Conservation (phyloP, 2,113 vertebrate species). For the Lepisosteus osseus region DNA sequence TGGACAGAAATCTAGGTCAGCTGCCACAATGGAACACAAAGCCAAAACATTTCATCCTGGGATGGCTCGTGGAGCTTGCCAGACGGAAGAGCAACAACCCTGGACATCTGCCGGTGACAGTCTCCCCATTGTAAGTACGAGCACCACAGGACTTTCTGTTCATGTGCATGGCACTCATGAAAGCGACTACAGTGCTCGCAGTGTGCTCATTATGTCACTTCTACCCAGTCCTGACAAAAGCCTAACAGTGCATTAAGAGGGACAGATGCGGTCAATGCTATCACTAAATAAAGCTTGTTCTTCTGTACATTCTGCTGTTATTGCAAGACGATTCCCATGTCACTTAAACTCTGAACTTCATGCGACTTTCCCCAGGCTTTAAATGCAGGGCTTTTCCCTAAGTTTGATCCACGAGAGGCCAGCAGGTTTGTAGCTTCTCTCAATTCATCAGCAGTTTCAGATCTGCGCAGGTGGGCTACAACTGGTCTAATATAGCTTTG, state of each 20-base stretch:
- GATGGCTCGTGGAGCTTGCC: background rate
- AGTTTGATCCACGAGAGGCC: too few relatives aligned
- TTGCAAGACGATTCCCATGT: too few relatives aligned
- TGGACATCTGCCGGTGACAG: constrained; percentile 1
- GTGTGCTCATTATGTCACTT: background rate
- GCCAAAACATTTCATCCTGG: background rate
- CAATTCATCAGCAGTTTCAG: too few relatives aligned
- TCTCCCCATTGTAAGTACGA: background rate
- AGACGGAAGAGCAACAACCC: background rate
- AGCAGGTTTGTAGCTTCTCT: too few relatives aligned
- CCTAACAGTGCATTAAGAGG: background rate
- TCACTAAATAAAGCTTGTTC: too few relatives aligned
- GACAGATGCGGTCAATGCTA: background rate
- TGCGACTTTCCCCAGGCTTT: too few relatives aligned
- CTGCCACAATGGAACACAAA: background rate
- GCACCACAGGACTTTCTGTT: background rate
- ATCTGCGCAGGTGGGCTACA: too few relatives aligned
- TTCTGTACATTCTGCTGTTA: too few relatives aligned
- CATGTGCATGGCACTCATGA: background rate
- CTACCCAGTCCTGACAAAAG: background rate
- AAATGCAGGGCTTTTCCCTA: too few relatives aligned
- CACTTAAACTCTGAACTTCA: too few relatives aligned
- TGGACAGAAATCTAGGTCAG: constrained; percentile 2
- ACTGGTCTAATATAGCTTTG: too few relatives aligned
- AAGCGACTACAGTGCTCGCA: background rate